Evolutionary conservation across 2,113 vertebrate species (phyloP), one percentile per base, ranked within the genome.

Genomic region (Guaruba guarouba): DNA sequence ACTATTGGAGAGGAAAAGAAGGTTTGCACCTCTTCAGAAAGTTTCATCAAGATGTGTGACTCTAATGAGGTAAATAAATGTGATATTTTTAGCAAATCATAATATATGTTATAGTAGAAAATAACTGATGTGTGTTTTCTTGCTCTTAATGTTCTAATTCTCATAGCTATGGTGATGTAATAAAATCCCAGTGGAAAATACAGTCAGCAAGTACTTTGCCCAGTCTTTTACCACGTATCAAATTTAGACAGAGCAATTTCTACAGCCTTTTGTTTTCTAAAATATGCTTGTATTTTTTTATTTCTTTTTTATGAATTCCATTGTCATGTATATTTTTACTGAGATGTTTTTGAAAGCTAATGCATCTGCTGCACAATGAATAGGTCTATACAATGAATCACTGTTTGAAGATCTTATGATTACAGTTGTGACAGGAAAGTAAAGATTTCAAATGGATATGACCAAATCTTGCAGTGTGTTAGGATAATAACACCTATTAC

Each of bases 31-130:
- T 97, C 98, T 91, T 98, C 99, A 59, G 99, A 99, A 90, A 99
- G 98, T 79, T 99, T 99, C 98, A 96, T 98, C 97, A 99, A 98
- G 96, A 99, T 99, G 99, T 99, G 99, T 90, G 98, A 99, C 93
- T 99, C 99, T 46, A 99, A 98, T 91, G 99, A 99, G 98, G 99
- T 99, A 88, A 97, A 94, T 90, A 69, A 93, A 61, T 55, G 16
- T 37, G 33, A 55, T 27, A 44, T 41, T 90, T 82, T 88, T 80
- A 13, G 35, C 23, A 89, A 68, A 91, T 46, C 9, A 17, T 44
- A 22, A 33, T 44, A 57, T 49, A 17, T 37, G 7, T 37, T 90
- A 29, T 9, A 39, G 13, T 37, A 73, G 20, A 35, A 84, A 43
- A 17, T n/a, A 88, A 43, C 7, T 67, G 19, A 19, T 79, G 20